Evolutionary conservation across 2,888 invertebrate genomes (phyloP), one percentile per base, ranked within the genome.

Genomic region (Sesia apiformis): DNA sequence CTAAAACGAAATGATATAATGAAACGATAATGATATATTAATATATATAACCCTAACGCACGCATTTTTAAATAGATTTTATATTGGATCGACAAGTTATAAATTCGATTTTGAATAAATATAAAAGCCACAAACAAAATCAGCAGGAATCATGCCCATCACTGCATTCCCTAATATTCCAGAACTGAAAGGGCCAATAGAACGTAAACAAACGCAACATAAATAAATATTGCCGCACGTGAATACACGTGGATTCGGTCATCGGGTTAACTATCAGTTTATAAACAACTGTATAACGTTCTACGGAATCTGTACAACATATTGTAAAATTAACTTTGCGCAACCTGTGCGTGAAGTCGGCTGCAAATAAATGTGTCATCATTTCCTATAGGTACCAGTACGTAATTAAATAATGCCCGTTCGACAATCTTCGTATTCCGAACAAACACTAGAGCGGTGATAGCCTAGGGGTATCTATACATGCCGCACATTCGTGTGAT

Each of bases 231-330:
- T 55, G 59, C 63, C 60, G 56, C 58, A 52, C 40, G 52, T 52
- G 52, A 40, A 52, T 39, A 52, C 52, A 52, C 40, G 52, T 40
- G 52, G 40, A 52, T 38, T 39, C 8, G 69, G 70, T 63, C 62
- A 64, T 57, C 63, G 63, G 69, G 72, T 74, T 76, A 75, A 80
- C 76, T 74, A 66, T 69, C 69, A 60, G 71, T 71, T 74, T 75
- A 71, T 72, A 75, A 74, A 77, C 75, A 72, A 64, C 64, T 58
- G 64, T 61, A 66, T 65, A 63, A 61, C 61, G 63, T 66, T 76
- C 74, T 70, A 58, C 54, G 63, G 77, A 76, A 77, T 63, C 65
- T 62, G 63, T 65, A 64, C 53, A 62, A 59, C 61, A 65, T 61
- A 59, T 60, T 57, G 56, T 74, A 69, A 70, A 72, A 61, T 71